These are phyloP conservation scores for Nomada hirtipes DNA, from an alignment of 2,888 invertebrate genomes.

Conservation along the genomic window DNA sequence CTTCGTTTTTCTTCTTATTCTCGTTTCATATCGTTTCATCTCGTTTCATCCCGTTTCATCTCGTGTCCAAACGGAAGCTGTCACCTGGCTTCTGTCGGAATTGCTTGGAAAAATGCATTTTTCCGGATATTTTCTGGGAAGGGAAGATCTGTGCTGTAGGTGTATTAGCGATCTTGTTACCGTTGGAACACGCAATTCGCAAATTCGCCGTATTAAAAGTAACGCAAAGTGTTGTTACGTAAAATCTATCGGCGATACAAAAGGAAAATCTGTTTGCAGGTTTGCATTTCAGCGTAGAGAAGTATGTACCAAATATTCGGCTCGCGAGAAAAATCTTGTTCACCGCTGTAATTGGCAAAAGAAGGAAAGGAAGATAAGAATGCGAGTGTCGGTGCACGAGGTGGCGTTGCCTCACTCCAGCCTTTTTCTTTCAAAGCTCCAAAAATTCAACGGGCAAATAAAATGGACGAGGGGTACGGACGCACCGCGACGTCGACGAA, in stretches of 20 bases:
- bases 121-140: too few species aligned
- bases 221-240: too few species aligned
- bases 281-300: too few species aligned
- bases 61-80: not conserved
- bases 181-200: too few species aligned
- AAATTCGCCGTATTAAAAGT: too few species aligned
- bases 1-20: not conserved
- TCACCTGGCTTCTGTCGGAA: constrained; percentile 5
- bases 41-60: not conserved
- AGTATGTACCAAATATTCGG: too few species aligned
- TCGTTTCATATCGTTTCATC: too few species aligned
- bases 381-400: not conserved
- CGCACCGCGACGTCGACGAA: not conserved
- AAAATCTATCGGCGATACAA: too few species aligned
- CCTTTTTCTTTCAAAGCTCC: constrained; percentile 18
- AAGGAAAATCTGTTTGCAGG: too few species aligned
- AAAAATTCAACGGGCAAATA: constrained; percentile 24
- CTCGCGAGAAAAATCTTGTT: too few species aligned
- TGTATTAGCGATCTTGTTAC: too few species aligned
- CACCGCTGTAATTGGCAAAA: not conserved
- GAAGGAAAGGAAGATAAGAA: not conserved
- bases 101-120: not conserved
- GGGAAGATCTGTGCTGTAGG: too few species aligned
- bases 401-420: not conserved
- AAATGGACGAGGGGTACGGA: constrained; percentile 4